Conservation (phyloP, 2,888 invertebrate genomes). For the Gastrophysa polygoni region DNA sequence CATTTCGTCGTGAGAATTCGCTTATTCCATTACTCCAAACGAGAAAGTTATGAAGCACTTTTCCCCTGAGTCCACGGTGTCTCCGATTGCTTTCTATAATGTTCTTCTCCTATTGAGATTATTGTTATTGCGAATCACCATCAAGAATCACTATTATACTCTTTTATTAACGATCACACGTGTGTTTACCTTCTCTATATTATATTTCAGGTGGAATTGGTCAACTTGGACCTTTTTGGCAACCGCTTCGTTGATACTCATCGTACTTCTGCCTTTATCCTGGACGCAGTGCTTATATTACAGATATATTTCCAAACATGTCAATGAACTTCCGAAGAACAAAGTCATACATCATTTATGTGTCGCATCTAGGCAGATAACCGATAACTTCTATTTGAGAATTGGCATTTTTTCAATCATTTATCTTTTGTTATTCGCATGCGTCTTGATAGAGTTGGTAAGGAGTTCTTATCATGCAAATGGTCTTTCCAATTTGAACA, state of each 20-base stretch:
- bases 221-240: constrained; percentile 60
- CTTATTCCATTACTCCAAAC: too few relatives aligned
- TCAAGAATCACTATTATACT: too few relatives aligned
- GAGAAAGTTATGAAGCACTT: too few relatives aligned
- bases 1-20: too few relatives aligned
- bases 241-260: constrained; percentile 58
- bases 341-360: constrained; percentile 63
- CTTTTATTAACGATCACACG: too few relatives aligned
- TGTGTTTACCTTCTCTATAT: too few relatives aligned
- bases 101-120: too few relatives aligned
- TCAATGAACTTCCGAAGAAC: constrained; percentile 63
- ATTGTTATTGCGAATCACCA: too few relatives aligned
- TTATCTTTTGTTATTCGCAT: constrained; percentile 67
- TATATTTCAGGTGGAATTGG: constrained; percentile 47
- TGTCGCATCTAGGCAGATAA: constrained; percentile 66
- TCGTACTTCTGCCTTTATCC: constrained; percentile 69
- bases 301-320: constrained; percentile 48
- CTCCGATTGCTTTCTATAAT: too few relatives aligned
- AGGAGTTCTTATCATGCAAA: constrained; percentile 36
- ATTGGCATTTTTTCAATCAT: constrained; percentile 71
- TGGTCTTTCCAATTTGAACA: background rate
- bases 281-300: constrained; percentile 68
- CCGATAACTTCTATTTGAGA: constrained; percentile 67
- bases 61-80: too few relatives aligned
- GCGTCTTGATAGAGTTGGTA: constrained; percentile 71